Conservation (phyloP, 1,140 invertebrate genomes). For the Neotoxoptera formosana region DNA sequence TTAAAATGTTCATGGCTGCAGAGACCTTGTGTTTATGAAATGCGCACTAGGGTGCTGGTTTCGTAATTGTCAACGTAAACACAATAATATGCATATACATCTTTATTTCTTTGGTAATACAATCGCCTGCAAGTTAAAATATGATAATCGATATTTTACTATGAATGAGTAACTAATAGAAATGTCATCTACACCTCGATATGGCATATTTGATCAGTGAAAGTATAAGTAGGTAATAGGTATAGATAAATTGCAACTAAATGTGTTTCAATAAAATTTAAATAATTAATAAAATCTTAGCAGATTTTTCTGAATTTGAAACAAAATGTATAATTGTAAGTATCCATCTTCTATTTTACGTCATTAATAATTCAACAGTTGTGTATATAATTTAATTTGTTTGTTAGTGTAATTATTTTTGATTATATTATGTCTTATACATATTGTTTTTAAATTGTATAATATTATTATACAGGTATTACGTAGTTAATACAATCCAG, state of each 20-base stretch:
- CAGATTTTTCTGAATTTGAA: neutral
- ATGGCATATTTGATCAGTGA: neutral
- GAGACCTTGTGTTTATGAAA: conserved; percentile 38
- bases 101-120: neutral
- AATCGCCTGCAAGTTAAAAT: neutral
- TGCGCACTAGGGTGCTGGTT: conserved; percentile 6
- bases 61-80: conserved; percentile 4
- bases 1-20: conserved; percentile 14
- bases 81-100: neutral
- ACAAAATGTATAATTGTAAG: neutral
- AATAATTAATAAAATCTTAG: neutral
- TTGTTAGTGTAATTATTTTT: neutral
- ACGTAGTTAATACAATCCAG: neutral
- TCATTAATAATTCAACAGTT: neutral
- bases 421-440: neutral
- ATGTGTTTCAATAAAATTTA: neutral
- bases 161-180: neutral
- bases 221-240: neutral
- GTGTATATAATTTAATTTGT: neutral
- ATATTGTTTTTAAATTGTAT: conserved; percentile 13
- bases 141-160: neutral
- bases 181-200: neutral
- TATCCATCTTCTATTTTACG: neutral
- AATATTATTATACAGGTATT: neutral
- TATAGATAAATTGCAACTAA: neutral